A percentile compares a stretch with the other conserved stretches of the same genome.
Conservation (phyloP, 2,888 invertebrate genomes). For the Congeria kusceri region DNA sequence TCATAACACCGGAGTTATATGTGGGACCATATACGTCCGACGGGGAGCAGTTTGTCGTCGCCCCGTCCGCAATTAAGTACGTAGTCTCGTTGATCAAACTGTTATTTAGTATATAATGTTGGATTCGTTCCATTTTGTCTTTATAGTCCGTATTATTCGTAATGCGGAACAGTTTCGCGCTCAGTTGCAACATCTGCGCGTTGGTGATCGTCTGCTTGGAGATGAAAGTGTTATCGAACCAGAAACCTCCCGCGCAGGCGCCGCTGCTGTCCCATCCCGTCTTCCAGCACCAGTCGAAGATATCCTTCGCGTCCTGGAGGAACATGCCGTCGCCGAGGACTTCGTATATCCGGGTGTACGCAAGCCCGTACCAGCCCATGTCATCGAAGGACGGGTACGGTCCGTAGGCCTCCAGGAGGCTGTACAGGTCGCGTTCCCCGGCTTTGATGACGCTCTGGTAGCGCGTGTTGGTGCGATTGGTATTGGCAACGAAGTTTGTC, state of each 20-base stretch:
- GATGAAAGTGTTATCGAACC: constrained; percentile 64
- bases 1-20: constrained; percentile 67
- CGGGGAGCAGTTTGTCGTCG: constrained; percentile 51
- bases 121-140: constrained; percentile 55
- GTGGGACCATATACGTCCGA: constrained; percentile 60
- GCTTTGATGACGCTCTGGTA: constrained; percentile 59
- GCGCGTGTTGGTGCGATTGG: constrained; percentile 64
- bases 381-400: constrained; percentile 74
- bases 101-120: constrained; percentile 63
- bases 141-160: constrained; percentile 55
- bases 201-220: constrained; percentile 72
- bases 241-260: constrained; percentile 69
- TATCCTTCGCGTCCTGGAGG: constrained; percentile 59
- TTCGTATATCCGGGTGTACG: constrained; percentile 67
- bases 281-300: constrained; percentile 70
- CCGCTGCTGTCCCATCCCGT: constrained; percentile 68
- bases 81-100: constrained; percentile 64
- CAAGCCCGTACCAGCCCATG: constrained; percentile 73
- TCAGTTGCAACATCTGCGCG: constrained; percentile 64
- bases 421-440: constrained; percentile 60
- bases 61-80: constrained; percentile 64
- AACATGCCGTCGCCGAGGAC: constrained; percentile 58
- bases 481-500: constrained; percentile 68
- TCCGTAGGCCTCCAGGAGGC: constrained; percentile 69
- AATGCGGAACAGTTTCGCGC: constrained; percentile 63